These are phyloP conservation scores for Digitonthophagus gazella DNA, from an alignment of 2,888 invertebrate genomes.

Conservation along the genomic window DNA sequence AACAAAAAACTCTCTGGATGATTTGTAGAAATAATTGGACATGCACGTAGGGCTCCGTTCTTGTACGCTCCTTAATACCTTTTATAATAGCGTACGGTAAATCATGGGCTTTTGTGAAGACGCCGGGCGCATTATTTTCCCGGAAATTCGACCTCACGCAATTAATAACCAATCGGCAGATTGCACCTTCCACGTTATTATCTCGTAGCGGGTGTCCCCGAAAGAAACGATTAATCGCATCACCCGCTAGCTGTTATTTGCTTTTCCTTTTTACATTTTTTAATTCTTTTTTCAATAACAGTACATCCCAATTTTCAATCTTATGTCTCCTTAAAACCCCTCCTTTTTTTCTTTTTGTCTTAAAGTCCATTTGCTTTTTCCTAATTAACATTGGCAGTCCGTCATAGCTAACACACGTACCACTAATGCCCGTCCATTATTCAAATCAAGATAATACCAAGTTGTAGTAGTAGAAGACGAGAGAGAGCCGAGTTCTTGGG, in stretches of 20 bases:
- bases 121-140: neutral
- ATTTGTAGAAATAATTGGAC: neutral
- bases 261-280: neutral
- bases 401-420: neutral
- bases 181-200: neutral
- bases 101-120: neutral
- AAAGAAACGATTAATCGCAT: neutral
- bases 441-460: conserved; percentile 8
- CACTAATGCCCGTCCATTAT: conserved; percentile 9
- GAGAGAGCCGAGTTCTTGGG: neutral
- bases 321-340: too few relatives aligned
- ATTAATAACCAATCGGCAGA: neutral
- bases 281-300: neutral
- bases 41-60: neutral
- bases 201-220: neutral
- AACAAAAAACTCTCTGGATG: neutral
- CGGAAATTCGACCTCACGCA: neutral
- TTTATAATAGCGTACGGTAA: neutral
- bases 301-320: neutral
- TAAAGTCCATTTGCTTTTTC: too few relatives aligned
- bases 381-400: conserved; percentile 3
- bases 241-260: neutral
- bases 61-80: neutral
- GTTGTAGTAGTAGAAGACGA: neutral
- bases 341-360: too few relatives aligned